Evolutionary conservation across 2,797 vertebrate genomes (phyloP), one percentile per base, ranked within the genome.

Genomic region (Glyptemys insculpta): DNA sequence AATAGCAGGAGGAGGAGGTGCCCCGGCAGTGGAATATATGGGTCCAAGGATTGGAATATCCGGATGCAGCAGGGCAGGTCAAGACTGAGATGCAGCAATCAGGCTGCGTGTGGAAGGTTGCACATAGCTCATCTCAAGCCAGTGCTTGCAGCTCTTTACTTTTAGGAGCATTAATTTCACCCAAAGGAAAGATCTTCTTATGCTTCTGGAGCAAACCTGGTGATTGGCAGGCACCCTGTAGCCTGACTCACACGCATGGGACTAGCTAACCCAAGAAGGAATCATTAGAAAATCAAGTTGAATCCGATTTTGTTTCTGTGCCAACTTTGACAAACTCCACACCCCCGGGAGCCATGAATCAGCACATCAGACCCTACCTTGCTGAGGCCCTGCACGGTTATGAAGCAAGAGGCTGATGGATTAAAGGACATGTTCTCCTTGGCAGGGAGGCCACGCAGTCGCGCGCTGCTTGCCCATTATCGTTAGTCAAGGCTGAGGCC

Each of bases 101-200:
- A 16, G 23, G 78, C 25, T 80, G 0, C 21, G 29, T 12, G 0
- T 29, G 1, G 53, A 27, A 54, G 56, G 50, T 0, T 0, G 1
- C 89, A 52, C 12, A 1, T 2, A 6, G 23, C 59, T 2, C 85
- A 29, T 8, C 34, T 49, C 87, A 27, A 49, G 34, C 23, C 34
- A 23, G 54, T 89, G 53, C 59, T 41, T n/a, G 62, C 44, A 34
- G 5, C 2, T 50, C 52, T 34, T 34, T 31, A 0, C 37, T 85
- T 82, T 91, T 41, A 37, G 41, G 23, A 93, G 12, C 59, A 1
- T 37, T 44, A 5, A 85, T 95, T 94, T 89, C 23, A 11, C 27
- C 47, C 23, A 57, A 85, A 93, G 65, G 53, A 41, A 82, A 78
- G 54, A 88, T 5, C 12, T 10, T 54, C 41, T 0, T 78, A 76